Evolutionary conservation across 2,888 invertebrate species (phyloP).

Genomic region (Volucella inanis): DNA sequence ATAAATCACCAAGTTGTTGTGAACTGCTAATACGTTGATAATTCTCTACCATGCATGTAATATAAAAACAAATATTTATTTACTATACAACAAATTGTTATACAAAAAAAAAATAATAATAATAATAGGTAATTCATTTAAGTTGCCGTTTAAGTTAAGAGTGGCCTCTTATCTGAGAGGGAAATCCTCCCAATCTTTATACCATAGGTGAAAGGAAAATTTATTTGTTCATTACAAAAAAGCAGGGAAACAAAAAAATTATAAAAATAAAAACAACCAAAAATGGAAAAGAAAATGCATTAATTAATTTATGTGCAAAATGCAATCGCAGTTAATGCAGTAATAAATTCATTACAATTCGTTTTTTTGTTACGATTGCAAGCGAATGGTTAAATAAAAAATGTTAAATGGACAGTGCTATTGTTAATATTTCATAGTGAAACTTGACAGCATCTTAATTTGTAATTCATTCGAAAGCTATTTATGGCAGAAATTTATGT

Average conservation of each 20-base stretch:
- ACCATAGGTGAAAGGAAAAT: conserved; percentile 11
- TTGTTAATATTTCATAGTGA: neutral
- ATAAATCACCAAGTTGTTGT: conserved; percentile 14
- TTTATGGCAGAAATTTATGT: conserved; percentile 7
- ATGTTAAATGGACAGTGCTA: neutral
- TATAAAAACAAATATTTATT: conserved; percentile 44
- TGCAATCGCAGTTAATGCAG: conserved; percentile 51
- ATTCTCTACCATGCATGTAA: conserved; percentile 21
- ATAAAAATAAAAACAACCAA: neutral
- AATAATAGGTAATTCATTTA: too few relatives aligned
- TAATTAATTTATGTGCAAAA: conserved; percentile 39
- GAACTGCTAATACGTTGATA: conserved; percentile 29
- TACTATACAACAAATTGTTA: conserved; percentile 27
- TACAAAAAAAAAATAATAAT: conserved; percentile 5
- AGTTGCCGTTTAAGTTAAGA: conserved; percentile 1
- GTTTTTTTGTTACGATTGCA: conserved; percentile 25
- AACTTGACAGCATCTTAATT: conserved; percentile 18
- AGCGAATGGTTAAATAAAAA: conserved; percentile 3
- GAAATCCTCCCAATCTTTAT: neutral
- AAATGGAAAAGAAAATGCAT: neutral
- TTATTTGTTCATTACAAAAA: conserved; percentile 38
- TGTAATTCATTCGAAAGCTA: neutral
- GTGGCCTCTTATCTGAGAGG: conserved; percentile 47
- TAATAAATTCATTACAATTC: conserved; percentile 32
- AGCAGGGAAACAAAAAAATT: neutral